Conservation (phyloP, 2,797 vertebrate genomes). For the Eidolon dupreanum region DNA sequence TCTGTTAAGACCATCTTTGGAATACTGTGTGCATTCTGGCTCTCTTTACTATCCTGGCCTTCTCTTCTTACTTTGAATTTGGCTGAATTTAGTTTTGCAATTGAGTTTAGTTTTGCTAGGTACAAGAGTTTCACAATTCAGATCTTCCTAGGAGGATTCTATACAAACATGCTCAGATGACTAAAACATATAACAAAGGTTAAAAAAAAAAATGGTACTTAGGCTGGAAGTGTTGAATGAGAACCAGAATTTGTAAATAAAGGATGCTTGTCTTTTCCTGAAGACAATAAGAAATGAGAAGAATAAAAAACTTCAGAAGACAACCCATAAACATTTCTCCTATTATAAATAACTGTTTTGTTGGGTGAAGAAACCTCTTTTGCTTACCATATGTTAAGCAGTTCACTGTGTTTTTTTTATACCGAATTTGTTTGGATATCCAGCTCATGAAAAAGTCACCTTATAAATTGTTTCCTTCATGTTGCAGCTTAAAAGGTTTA, state of each 20-base stretch:
- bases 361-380: neutral
- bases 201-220: neutral
- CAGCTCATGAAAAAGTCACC: neutral
- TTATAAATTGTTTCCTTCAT: neutral
- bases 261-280: neutral
- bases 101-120: conserved; percentile 58
- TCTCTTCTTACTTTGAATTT: conserved; percentile 54
- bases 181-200: neutral
- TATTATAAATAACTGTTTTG: neutral
- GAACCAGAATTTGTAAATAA: neutral
- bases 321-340: neutral
- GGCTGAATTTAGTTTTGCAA: conserved; percentile 45
- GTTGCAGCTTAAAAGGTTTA: neutral
- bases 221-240: neutral
- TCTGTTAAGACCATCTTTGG: conserved; percentile 66
- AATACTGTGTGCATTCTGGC: conserved; percentile 39
- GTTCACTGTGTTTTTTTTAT: neutral
- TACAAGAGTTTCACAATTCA: conserved; percentile 22
- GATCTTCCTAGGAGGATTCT: neutral
- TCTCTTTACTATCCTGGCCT: neutral
- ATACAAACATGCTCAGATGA: neutral
- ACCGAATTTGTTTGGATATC: neutral
- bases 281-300: neutral
- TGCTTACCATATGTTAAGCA: neutral
- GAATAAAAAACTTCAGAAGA: neutral